These are phyloP conservation scores for Pachycephus smyrnensis DNA, from an alignment of 2,888 invertebrate species.

Conservation along the genomic window DNA sequence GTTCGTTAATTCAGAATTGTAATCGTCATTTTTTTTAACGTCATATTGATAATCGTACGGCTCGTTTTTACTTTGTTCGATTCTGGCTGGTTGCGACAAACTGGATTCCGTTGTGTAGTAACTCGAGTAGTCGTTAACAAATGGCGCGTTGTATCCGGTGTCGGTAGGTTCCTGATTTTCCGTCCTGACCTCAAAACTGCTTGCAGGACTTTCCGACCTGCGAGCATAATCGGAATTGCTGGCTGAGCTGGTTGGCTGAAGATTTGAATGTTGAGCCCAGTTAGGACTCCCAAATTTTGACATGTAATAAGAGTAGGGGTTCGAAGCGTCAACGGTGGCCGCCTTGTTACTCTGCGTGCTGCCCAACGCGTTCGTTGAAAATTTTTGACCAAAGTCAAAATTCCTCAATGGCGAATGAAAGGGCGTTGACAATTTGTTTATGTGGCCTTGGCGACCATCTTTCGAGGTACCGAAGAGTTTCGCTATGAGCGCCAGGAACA, in stretches of 20 bases:
- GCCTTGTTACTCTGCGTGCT: not conserved
- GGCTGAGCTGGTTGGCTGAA: not conserved
- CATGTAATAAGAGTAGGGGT: no score
- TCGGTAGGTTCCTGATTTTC: not conserved
- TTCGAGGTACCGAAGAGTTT: constrained; percentile 71
- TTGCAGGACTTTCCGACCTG: not conserved
- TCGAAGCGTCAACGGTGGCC: no score
- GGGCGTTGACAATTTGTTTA: not conserved
- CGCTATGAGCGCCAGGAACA: constrained; percentile 72
- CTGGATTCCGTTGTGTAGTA: not conserved
- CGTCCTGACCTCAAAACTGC: not conserved
- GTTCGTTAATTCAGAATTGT: no score
- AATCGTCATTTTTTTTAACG: no score
- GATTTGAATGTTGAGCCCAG: not conserved
- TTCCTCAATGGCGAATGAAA: not conserved
- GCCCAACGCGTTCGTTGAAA: not conserved
- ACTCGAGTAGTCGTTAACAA: not conserved
- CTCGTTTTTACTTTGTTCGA: not conserved
- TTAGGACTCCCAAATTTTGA: not conserved
- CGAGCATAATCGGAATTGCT: not conserved
- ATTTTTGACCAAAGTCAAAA: constrained; percentile 12
- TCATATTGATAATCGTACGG: not conserved
- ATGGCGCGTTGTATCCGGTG: not conserved
- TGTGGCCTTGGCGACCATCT: constrained; percentile 56
- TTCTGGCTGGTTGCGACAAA: not conserved